These are phyloP conservation scores for Rallus limicola DNA, from an alignment of 2,113 vertebrate species.

Conservation along the genomic window DNA sequence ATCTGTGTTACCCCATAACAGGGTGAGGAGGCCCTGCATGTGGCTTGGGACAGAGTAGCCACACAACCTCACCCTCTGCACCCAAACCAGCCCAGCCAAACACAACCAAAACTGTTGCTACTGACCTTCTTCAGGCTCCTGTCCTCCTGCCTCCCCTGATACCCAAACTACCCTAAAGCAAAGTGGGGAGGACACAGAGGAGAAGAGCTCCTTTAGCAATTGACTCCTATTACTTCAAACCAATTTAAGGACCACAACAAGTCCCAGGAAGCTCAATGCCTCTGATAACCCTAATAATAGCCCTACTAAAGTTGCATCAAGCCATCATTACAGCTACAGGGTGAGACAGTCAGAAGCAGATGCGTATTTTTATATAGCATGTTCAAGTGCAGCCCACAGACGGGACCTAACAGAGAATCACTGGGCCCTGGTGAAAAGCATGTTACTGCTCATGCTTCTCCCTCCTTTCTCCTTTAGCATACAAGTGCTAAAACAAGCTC, in stretches of 20 bases:
- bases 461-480: background rate
- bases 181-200: fast-evolving
- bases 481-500: background rate
- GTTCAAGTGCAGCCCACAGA: background rate
- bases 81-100: background rate
- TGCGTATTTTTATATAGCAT: background rate
- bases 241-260: background rate
- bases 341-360: background rate
- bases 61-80: background rate
- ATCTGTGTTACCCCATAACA: background rate
- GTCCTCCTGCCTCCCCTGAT: background rate
- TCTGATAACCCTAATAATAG: background rate
- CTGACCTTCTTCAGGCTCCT: background rate
- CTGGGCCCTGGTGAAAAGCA: background rate
- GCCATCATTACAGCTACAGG: background rate
- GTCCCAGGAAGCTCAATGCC: background rate
- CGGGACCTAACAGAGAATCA: background rate
- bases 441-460: background rate
- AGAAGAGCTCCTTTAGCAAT: background rate
- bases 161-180: background rate
- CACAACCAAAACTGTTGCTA: background rate
- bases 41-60: background rate
- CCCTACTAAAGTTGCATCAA: background rate
- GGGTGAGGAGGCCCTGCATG: fast-evolving
- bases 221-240: background rate